These are phyloP conservation scores for Eubucco bourcierii DNA, from an alignment of 2,113 vertebrate species.

Conservation along the genomic window DNA sequence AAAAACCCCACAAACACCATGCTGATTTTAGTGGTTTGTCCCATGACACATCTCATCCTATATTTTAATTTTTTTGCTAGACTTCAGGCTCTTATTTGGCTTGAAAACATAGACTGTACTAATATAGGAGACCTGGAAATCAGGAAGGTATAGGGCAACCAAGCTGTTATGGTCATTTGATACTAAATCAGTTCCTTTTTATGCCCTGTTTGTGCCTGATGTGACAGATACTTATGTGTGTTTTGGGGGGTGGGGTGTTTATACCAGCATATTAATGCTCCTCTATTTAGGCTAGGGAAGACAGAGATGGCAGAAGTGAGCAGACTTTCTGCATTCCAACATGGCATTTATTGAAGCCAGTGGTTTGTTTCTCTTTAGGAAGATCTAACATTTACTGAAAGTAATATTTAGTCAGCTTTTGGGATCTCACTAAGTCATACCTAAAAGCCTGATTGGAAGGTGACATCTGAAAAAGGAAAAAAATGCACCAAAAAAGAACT, in stretches of 20 bases:
- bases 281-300: background rate
- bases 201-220: background rate
- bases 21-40: background rate
- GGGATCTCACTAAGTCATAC: background rate
- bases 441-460: background rate
- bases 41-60: background rate
- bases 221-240: background rate
- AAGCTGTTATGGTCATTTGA: accelerated
- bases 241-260: background rate
- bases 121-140: background rate
- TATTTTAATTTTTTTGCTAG: background rate
- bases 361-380: background rate
- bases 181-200: background rate
- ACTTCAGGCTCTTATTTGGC: background rate
- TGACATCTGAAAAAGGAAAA: background rate
- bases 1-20: accelerated
- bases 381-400: background rate
- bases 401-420: background rate
- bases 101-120: background rate
- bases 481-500: background rate
- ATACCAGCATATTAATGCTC: background rate
- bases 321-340: background rate
- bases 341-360: background rate
- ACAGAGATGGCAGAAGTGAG: background rate
- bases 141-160: background rate